A percentile compares a stretch with the other conserved stretches of the same genome.
Conservation (phyloP, 2,797 vertebrate species). For the Hydrophis major region DNA sequence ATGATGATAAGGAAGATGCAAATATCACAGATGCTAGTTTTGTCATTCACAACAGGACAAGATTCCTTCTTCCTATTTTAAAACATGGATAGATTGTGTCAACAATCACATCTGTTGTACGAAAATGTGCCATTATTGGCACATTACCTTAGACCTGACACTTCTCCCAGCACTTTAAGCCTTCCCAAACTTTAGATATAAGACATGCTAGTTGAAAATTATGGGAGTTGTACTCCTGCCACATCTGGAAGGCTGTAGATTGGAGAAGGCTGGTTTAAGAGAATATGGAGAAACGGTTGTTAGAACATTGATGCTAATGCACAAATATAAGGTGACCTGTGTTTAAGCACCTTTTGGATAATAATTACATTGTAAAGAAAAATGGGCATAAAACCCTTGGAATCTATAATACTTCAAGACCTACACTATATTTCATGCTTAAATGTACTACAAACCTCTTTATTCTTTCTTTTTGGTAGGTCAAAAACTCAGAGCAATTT, state of each 20-base stretch:
- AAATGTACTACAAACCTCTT: not conserved
- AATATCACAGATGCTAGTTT: not conserved
- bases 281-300: not conserved
- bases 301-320: not conserved
- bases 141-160: not conserved
- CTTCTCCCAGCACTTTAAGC: not conserved
- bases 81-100: not conserved
- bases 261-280: not conserved
- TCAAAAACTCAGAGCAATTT: not conserved
- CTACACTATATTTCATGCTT: not conserved
- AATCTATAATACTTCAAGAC: not conserved
- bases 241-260: not conserved
- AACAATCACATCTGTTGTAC: not conserved
- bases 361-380: not conserved
- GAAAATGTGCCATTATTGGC: not conserved
- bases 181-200: not conserved
- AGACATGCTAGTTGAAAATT: not conserved
- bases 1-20: not conserved
- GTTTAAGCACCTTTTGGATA: not conserved
- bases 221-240: not conserved
- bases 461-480: not conserved
- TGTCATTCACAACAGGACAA: not conserved
- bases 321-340: not conserved
- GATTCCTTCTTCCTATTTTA: not conserved
- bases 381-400: not conserved